Base-by-base conservation (phyloP, 2,888 invertebrate genomes). In the Xestia c-nigrum region DNA sequence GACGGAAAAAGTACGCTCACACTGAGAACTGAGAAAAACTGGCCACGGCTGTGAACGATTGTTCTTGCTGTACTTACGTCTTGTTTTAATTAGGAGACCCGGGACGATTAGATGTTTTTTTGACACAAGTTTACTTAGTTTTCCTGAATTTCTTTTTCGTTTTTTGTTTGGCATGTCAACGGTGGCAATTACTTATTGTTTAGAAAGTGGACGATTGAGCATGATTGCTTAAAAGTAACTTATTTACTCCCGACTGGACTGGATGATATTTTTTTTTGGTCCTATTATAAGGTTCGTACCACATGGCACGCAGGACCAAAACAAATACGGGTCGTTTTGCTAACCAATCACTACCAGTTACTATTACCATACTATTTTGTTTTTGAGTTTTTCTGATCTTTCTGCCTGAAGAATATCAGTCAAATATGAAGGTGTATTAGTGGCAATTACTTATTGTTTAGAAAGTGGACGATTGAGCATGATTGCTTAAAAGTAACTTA, bases 1-100 rank as follows among this genome's bases (percentile, higher is more conserved):
- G 83, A 87, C 72, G 90, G 95, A 96, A 96, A 96, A 96, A 95
- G 92, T 84, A 70, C 89, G 91, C 93, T 95, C 96, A 93, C 96
- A 96, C 91, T 92, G 91, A 82, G 86, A 81, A 69, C 64, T 40
- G 72, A 84, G 92, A 94, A 95, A 94, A 94, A 92, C 85, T 83
- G 68, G 71, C 74, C 59, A 70, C 76, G 55, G 76, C 69, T 86
- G 86, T 78, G 83, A 85, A 76, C 74, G 77, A 78, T 78, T 72
- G 85, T 86, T 87, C 81, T 87, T 86, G 52, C 81, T 59, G 31
- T 72, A 71, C 74, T 68, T 76, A 74, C 72, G 72, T 72, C 61
- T 65, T 12, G 72, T 75, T 87, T 87, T 87, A 85, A 85, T 86
- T 84, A 83, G 73, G 69, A 24, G 64, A 61, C 81, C 74, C 59